phyloP scores from a whole-genome alignment of 1,140 invertebrate genomes.

The Plutomurus gul region DNA sequence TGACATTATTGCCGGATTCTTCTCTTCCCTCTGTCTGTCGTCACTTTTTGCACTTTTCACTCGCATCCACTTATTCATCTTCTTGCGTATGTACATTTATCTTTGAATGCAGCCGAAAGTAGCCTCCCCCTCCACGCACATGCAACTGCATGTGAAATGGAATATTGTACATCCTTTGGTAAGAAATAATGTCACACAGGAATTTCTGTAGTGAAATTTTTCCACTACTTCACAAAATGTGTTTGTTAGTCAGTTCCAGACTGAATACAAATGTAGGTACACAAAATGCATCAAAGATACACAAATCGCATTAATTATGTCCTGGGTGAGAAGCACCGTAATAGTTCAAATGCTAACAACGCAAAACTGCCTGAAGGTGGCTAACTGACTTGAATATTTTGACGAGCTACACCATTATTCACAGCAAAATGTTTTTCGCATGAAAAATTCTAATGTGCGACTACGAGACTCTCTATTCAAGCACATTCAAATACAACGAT shows the following conservation, averaged over 20 bases:
- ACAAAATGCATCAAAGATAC: no score
- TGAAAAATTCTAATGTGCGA: background rate
- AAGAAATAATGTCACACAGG: no score
- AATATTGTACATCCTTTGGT: no score
- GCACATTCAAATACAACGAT: background rate
- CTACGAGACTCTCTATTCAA: background rate
- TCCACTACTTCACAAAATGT: no score
- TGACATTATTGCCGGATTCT: slow-evolving; percentile 37
- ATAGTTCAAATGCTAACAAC: no score
- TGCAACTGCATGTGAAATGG: background rate
- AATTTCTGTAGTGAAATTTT: no score
- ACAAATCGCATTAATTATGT: no score
- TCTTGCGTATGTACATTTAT: background rate
- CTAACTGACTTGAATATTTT: background rate
- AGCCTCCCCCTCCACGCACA: background rate
- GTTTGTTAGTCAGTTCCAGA: no score
- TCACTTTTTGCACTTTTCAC: background rate
- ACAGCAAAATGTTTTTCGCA: background rate
- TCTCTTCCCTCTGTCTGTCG: slow-evolving; percentile 22
- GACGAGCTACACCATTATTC: background rate
- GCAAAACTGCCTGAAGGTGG: no score
- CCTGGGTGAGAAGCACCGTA: no score
- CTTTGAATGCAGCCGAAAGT: background rate
- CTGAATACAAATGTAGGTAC: no score
- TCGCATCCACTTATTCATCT: background rate